Evolutionary conservation across 1,140 invertebrate species (phyloP), one percentile per base, ranked within the genome.

Genomic region (Augochlora pura): DNA sequence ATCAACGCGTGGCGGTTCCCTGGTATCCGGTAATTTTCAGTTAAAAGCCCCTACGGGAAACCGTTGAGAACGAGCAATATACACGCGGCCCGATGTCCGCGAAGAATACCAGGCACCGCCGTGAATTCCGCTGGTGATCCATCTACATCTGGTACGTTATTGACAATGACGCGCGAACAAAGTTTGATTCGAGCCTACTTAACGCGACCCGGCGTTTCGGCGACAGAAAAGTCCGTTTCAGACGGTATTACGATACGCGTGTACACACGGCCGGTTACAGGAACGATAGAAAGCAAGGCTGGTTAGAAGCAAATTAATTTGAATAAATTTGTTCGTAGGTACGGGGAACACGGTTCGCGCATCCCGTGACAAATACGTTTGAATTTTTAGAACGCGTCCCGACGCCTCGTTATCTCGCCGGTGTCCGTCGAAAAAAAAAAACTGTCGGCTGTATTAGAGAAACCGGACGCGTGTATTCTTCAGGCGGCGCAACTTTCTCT

Each of bases 11-110:
- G 69, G 59, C 72, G 27, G 57, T 76, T 62, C 25, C 57, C 38
- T 1, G 32, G 69, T 69, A 68, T 46, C 63, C 63, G 54, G 62
- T 59, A 73, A 64, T 85, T 82, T 78, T 78, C 46, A 57, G 67
- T 63, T 68, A 59, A 80, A 75, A 83, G 71, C 62, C 59, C 71
- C 16, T 27, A n/a, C 23, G 76, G 38, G 67, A 25, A 59, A 60
- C 25, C 71, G 77, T 52, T 65, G 46, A 68, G n/a, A 54, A 66
- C 25, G 49, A 21, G 46, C 66, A 59, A 32, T 42, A 12, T 10
- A 18, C 3, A 32, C 1, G 23, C 54, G 2, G 14, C 27, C 23
- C 18, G 23, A 23, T 21, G 3, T 60, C 10, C 39, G 0, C n/a
- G 9, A 39, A 32, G 42, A 39, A 25, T 64, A 23, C 27, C 23